These are phyloP conservation scores for Poeciliopsis turneri DNA, from an alignment of 2,797 vertebrate species.

Conservation along the genomic window DNA sequence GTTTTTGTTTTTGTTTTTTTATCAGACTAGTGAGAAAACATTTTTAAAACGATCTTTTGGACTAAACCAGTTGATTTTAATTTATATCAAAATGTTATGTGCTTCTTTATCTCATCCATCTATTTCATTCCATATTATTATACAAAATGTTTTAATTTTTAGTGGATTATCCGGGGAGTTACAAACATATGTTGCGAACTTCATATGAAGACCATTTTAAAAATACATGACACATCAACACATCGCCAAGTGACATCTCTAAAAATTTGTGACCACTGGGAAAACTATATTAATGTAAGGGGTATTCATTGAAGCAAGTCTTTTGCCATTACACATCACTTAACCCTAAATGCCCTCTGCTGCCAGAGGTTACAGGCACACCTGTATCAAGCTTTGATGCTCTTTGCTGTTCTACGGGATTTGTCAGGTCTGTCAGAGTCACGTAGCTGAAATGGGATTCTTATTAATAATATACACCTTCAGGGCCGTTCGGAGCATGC, in stretches of 20 bases:
- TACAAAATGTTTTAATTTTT: not conserved
- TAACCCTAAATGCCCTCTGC: constrained; percentile 25
- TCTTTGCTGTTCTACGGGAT: constrained; percentile 34
- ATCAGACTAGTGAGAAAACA: not conserved
- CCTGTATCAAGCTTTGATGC: constrained; percentile 25
- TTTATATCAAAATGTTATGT: not conserved
- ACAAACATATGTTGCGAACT: not conserved
- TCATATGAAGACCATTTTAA: not conserved
- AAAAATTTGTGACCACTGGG: not conserved
- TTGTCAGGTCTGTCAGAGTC: constrained; percentile 34
- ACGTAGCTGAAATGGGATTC: constrained; percentile 11
- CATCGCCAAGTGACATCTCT: not conserved
- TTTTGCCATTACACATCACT: constrained; percentile 20
- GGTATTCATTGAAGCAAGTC: constrained; percentile 1
- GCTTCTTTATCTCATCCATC: not conserved
- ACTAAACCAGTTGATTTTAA: not conserved
- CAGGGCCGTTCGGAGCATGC: constrained; percentile 16
- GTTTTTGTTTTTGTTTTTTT: too few relatives aligned
- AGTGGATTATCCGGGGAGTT: not conserved
- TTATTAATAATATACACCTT: constrained; percentile 59
- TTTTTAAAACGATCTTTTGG: not conserved
- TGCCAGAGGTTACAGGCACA: constrained; percentile 28
- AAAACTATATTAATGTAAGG: not conserved
- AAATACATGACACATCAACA: not conserved
- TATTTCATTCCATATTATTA: not conserved